Evolutionary conservation across 2,797 vertebrate genomes (phyloP).

Genomic region (Clarias platycephalus): DNA sequence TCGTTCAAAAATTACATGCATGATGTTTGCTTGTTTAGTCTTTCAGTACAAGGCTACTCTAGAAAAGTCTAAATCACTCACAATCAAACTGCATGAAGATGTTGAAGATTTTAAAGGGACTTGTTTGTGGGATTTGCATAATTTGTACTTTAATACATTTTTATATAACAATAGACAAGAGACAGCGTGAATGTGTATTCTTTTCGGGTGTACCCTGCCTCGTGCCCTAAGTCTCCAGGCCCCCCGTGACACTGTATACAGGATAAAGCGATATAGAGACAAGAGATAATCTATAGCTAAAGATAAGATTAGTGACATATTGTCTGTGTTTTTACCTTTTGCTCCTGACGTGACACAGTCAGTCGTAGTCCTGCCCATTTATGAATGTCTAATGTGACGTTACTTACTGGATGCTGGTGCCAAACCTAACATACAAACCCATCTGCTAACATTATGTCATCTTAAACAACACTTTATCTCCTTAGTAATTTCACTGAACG

Average conservation of each 20-base stretch:
- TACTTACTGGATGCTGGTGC: too few relatives aligned
- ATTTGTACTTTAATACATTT: not conserved
- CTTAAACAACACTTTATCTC: too few relatives aligned
- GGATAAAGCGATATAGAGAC: too few relatives aligned
- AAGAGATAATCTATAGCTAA: not conserved
- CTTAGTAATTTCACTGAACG: too few relatives aligned
- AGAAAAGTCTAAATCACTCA: not conserved
- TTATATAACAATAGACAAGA: not conserved
- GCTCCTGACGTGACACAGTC: too few relatives aligned
- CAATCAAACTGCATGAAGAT: not conserved
- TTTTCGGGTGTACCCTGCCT: too few relatives aligned
- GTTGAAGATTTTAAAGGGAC: not conserved
- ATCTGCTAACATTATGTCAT: too few relatives aligned
- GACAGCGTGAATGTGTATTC: not conserved
- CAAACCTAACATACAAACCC: too few relatives aligned
- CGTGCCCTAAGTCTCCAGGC: too few relatives aligned
- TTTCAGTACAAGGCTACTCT: not conserved
- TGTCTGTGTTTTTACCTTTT: not conserved
- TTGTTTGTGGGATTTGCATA: not conserved
- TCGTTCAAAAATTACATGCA: not conserved
- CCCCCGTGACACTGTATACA: too few relatives aligned
- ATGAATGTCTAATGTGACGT: too few relatives aligned
- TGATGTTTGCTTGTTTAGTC: not conserved
- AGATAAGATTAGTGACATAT: not conserved
- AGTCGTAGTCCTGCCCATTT: too few relatives aligned